Percentiles rank a stretch among this genome's conserved stretches.
Conservation (phyloP, 2,888 invertebrate genomes). For the Drosophila robusta region DNA sequence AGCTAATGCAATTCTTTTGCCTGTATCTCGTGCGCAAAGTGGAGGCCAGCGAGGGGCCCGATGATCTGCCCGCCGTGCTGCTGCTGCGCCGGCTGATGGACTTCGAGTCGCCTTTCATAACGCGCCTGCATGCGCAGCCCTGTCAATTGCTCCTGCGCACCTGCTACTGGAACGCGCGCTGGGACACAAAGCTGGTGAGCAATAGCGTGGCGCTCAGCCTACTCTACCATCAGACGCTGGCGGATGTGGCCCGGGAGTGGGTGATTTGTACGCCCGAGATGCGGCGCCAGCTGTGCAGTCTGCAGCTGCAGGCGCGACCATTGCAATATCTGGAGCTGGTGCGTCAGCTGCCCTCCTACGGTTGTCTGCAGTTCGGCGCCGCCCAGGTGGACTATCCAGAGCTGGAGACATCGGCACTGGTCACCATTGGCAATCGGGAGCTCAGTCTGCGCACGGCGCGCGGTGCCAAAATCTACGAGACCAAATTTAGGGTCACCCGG, state of each 20-base stretch:
- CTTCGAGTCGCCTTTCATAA: slow-evolving; percentile 98
- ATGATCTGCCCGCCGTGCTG: slow-evolving; percentile 89
- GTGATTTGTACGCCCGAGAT: slow-evolving; percentile 90
- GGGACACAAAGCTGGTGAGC: slow-evolving; percentile 92
- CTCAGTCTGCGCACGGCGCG: slow-evolving; percentile 89
- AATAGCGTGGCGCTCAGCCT: slow-evolving; percentile 94
- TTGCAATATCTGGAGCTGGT: slow-evolving; percentile 95
- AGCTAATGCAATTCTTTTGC: slow-evolving; percentile 94
- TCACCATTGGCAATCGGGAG: slow-evolving; percentile 95
- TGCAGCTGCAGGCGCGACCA: slow-evolving; percentile 92
- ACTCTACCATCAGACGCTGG: slow-evolving; percentile 93
- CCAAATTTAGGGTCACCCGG: slow-evolving; percentile 95
- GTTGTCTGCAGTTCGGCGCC: slow-evolving; percentile 91
- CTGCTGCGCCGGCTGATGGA: slow-evolving; percentile 96
- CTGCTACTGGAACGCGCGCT: slow-evolving; percentile 95
- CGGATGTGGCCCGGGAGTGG: slow-evolving; percentile 95
- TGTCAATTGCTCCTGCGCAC: slow-evolving; percentile 94
- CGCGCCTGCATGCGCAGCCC: slow-evolving; percentile 90
- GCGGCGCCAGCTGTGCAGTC: slow-evolving; percentile 88
- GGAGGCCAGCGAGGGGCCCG: slow-evolving; percentile 86
- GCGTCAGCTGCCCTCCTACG: slow-evolving; percentile 94
- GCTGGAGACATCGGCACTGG: slow-evolving; percentile 88
- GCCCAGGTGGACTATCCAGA: slow-evolving; percentile 92
- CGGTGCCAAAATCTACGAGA: slow-evolving; percentile 90
- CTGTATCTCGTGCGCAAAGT: slow-evolving; percentile 92